These are phyloP conservation scores for Cheilinus undulatus DNA, from an alignment of 2,113 vertebrate species.

Conservation along the genomic window DNA sequence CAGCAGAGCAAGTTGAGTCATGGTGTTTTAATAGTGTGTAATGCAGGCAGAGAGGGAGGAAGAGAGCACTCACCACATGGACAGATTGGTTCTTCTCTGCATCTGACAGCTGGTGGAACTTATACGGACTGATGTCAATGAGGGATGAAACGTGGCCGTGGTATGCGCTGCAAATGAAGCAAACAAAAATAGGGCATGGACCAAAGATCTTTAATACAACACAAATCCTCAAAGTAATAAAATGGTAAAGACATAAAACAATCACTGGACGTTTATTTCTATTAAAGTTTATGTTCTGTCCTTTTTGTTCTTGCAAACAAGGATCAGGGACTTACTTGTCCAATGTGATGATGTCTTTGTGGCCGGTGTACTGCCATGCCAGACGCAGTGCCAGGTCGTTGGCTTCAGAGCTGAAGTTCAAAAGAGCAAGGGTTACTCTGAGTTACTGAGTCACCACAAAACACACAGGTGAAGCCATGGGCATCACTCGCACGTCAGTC, in stretches of 20 bases:
- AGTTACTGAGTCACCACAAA: slow-evolving; percentile 81
- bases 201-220: background rate
- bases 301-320: background rate
- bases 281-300: too few relatives aligned
- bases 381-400: slow-evolving; percentile 96
- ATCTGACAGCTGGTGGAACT: slow-evolving; percentile 90
- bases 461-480: slow-evolving; percentile 64
- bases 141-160: slow-evolving; percentile 96
- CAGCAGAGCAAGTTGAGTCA: slow-evolving; percentile 49
- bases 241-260: too few relatives aligned
- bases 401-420: slow-evolving; percentile 92
- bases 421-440: slow-evolving; percentile 63
- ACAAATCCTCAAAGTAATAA: background rate
- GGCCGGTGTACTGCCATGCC: slow-evolving; percentile 89
- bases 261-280: too few relatives aligned
- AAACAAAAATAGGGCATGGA: slow-evolving; percentile 12
- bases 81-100: slow-evolving; percentile 88
- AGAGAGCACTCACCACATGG: slow-evolving; percentile 91
- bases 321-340: slow-evolving; percentile 87
- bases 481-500: slow-evolving; percentile 17
- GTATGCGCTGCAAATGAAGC: slow-evolving; percentile 89
- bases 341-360: slow-evolving; percentile 93
- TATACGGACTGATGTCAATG: slow-evolving; percentile 98
- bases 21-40: slow-evolving; percentile 61
- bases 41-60: background rate